Conservation (phyloP, 1,140 invertebrate genomes). For the Ceratosolen fusciceps region DNA sequence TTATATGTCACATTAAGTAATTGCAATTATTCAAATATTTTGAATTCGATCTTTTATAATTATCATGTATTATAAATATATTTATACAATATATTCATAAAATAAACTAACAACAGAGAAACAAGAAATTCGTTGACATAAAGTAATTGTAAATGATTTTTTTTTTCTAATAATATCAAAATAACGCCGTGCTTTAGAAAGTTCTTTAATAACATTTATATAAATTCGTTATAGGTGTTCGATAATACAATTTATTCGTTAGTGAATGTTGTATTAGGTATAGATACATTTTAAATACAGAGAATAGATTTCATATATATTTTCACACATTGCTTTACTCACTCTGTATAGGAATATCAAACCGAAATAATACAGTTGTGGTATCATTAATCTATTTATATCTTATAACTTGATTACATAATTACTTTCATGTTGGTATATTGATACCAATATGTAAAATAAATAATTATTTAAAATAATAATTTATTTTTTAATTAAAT, state of each 20-base stretch:
- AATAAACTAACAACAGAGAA: not conserved
- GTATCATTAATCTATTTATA: not conserved
- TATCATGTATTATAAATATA: not conserved
- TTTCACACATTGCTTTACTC: not conserved
- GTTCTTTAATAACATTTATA: constrained; percentile 21
- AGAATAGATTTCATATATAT: constrained; percentile 2
- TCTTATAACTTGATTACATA: not conserved
- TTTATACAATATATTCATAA: constrained; percentile 6
- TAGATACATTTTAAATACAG: constrained; percentile 1
- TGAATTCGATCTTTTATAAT: constrained; percentile 4
- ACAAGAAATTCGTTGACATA: not conserved
- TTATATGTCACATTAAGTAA: constrained; percentile 11
- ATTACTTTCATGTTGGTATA: not conserved
- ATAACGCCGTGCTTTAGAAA: not conserved
- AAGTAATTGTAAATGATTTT: not conserved
- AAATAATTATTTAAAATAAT: constrained; percentile 3
- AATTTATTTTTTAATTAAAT: constrained; percentile 1
- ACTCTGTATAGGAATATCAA: constrained; percentile 35
- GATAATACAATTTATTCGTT: constrained; percentile 38
- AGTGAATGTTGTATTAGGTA: constrained; percentile 5
- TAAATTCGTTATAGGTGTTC: constrained; percentile 46
- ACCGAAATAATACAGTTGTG: constrained; percentile 22
- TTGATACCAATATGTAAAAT: constrained; percentile 5
- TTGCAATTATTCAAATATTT: not conserved
- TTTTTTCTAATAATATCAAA: not conserved